These are phyloP conservation scores for Seira musarum DNA, from an alignment of 2,888 invertebrate species.

Conservation along the genomic window DNA sequence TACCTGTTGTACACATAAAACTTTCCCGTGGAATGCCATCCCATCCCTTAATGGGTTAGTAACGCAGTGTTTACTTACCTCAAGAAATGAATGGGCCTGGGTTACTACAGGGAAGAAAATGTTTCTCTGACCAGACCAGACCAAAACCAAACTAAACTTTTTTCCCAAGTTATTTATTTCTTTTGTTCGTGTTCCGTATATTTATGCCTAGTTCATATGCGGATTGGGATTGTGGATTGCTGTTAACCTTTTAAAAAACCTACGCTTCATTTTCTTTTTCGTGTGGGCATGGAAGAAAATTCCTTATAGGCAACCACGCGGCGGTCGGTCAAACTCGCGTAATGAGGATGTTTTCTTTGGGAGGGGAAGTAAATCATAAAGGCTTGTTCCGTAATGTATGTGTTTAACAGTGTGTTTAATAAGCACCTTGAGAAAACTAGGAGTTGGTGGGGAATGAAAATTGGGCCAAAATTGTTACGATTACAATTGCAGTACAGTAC, in stretches of 20 bases:
- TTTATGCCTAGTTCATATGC: constrained; percentile 20
- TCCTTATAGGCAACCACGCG: constrained; percentile 33
- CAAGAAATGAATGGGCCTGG: not conserved
- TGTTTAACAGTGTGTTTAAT: constrained; percentile 45
- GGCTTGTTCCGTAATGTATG: constrained; percentile 41
- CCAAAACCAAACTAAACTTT: not conserved
- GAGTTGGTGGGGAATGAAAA: not conserved
- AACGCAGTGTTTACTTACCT: not conserved
- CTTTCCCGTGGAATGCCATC: not conserved
- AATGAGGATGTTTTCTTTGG: constrained; percentile 46
- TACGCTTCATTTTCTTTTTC: not conserved
- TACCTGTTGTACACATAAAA: not conserved
- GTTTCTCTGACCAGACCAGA: constrained; percentile 18
- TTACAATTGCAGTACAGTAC: not conserved
- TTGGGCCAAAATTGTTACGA: too few relatives aligned
- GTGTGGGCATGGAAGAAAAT: constrained; percentile 25
- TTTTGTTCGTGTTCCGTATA: constrained; percentile 22
- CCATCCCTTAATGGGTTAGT: not conserved
- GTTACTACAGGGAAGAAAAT: not conserved
- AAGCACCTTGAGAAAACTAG: constrained; percentile 29
- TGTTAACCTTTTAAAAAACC: not conserved
- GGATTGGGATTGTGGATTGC: constrained; percentile 1
- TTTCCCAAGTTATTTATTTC: constrained; percentile 48
- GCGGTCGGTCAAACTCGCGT: constrained; percentile 33
- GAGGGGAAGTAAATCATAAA: constrained; percentile 57